Evolutionary conservation across 2,113 vertebrate species (phyloP).

Genomic region (Carassius carassius): DNA sequence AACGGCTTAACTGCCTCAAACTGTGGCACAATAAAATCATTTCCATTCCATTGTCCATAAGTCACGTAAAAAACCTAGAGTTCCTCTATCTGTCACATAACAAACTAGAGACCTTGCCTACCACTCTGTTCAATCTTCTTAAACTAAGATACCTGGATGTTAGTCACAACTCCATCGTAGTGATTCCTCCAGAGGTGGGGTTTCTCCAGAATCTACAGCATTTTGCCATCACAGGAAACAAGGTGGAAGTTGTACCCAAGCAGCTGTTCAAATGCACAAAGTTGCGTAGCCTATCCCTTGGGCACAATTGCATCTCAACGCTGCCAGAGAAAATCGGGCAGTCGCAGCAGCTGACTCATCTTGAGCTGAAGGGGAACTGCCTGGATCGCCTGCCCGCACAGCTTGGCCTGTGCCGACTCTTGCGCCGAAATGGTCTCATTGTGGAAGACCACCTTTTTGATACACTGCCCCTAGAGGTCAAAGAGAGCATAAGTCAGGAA

Average conservation of each 20-base stretch:
- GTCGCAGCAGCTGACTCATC: constrained; percentile 88
- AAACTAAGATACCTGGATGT: constrained; percentile 94
- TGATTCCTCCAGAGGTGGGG: constrained; percentile 87
- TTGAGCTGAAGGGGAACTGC: constrained; percentile 97
- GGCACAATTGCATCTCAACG: constrained; percentile 89
- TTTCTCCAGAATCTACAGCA: constrained; percentile 94
- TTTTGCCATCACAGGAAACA: constrained; percentile 92
- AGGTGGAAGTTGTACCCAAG: constrained; percentile 90
- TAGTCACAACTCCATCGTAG: constrained; percentile 87
- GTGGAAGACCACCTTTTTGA: constrained; percentile 98
- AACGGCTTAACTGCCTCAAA: constrained; percentile 94
- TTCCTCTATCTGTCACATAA: constrained; percentile 95
- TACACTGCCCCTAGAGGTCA: constrained; percentile 88
- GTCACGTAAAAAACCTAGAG: constrained; percentile 93
- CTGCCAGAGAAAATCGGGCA: constrained; percentile 91
- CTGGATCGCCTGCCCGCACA: constrained; percentile 90
- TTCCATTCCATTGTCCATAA: constrained; percentile 91
- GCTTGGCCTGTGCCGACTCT: constrained; percentile 87
- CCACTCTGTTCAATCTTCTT: constrained; percentile 88
- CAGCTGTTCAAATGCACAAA: constrained; percentile 95
- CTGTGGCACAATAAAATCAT: constrained; percentile 98
- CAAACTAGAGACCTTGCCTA: constrained; percentile 91
- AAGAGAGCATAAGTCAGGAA: constrained; percentile 94
- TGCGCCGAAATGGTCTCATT: constrained; percentile 86
- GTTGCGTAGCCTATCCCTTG: constrained; percentile 89